Base-by-base conservation (phyloP, 2,888 invertebrate species). In the Sarcophaga carnaria region DNA sequence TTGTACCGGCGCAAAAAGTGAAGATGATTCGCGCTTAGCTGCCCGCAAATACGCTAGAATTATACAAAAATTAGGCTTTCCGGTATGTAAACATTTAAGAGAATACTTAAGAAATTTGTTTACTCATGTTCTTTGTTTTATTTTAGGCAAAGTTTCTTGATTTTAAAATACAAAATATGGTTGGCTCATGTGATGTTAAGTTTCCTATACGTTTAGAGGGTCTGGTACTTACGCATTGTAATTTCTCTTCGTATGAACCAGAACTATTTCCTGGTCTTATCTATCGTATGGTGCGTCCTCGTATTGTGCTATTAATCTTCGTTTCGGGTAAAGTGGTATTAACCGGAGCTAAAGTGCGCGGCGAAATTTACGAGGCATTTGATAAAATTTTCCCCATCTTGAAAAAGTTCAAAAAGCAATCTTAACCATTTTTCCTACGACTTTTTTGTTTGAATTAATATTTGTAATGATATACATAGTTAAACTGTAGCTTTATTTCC, bases 281-380 rank as follows among this genome's bases (percentile, higher is more conserved):
- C 90, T 99, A 99, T 93, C 95, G 99, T 92, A 98, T 99, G 98
- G 98, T 99, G 80, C 97, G 98, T 93, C 99, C 99, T 10, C 96
- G 98, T 91, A 97, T 99, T 91, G 99, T 99, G 5, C 94, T 99
- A 88, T 95, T 99, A 75, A 99, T 99, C 91, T 99, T 99, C 94
- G 99, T 99, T 5, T 99, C 99, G 88, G 99, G 99, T 72, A 99
- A 99, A 95, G 97, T 99, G 86, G 99, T 99, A 20, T 95, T 99
- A 88, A 99, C 99, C 89, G 99, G 99, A 89, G 99, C 98, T 86
- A 99, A 99, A 95, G 97, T 97, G 64, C 95, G 99, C 89, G 95
- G 96, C 93, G 99, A 94, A 86, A 97, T 99, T 82, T 97, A 98
- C 93, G 98, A 99, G 93, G 98, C 99, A 20, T 96, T 99, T 94